phyloP scores from a whole-genome alignment of 2,888 invertebrate species.

The Drosophila maculinotata region DNA sequence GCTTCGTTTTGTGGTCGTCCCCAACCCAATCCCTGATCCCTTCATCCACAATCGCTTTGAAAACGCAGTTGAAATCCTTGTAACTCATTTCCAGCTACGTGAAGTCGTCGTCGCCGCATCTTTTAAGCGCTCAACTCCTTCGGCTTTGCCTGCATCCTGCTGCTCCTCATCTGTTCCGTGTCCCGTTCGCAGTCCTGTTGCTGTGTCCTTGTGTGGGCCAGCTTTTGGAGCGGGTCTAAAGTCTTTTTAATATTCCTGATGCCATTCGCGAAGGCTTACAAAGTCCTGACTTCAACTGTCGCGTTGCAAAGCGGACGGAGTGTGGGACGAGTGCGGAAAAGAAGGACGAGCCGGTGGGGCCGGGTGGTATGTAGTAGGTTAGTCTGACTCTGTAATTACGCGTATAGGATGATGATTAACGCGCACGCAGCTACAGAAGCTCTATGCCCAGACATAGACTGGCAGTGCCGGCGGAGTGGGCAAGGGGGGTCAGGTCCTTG shows the following conservation, averaged over 20 bases:
- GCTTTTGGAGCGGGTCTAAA: constrained; percentile 37
- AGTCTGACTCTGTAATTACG: constrained; percentile 78
- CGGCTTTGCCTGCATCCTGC: background rate
- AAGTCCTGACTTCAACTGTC: constrained; percentile 37
- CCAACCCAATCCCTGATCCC: background rate
- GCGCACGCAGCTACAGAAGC: constrained; percentile 62
- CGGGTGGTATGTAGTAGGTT: background rate
- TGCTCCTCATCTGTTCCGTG: too few species aligned
- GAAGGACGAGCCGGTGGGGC: too few species aligned
- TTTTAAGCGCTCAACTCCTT: constrained; percentile 44
- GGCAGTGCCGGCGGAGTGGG: constrained; percentile 1
- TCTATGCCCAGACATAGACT: constrained; percentile 34
- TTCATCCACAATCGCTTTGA: background rate
- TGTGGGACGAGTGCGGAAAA: too few species aligned
- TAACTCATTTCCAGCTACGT: constrained; percentile 34
- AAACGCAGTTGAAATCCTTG: constrained; percentile 7
- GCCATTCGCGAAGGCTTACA: constrained; percentile 34
- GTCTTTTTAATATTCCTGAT: constrained; percentile 78
- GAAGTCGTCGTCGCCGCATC: constrained; percentile 43
- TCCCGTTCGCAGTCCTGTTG: background rate
- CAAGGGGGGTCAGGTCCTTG: too few species aligned
- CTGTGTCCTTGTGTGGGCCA: constrained; percentile 24
- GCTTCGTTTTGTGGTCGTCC: constrained; percentile 51
- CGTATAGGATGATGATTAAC: constrained; percentile 83
- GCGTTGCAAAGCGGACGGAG: too few species aligned